phyloP scores from a whole-genome alignment of 2,113 vertebrate species.

The Procavia capensis region DNA sequence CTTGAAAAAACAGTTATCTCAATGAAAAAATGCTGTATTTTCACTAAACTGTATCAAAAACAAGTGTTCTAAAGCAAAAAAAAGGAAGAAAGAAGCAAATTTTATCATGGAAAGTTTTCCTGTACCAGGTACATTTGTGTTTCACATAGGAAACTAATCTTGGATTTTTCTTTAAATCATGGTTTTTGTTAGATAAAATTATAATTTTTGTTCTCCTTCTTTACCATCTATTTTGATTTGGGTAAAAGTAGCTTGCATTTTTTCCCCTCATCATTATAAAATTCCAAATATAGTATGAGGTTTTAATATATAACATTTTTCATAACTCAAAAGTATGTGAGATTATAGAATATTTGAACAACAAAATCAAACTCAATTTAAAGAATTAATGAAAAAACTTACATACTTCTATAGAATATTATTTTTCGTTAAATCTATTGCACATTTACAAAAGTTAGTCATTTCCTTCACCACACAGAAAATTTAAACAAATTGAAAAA shows the following conservation, averaged over 20 bases:
- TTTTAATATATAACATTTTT: conserved; percentile 41
- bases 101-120: conserved; percentile 31
- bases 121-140: background rate
- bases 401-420: background rate
- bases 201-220: background rate
- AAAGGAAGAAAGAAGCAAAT: background rate
- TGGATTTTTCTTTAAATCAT: background rate
- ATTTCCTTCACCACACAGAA: conserved; percentile 7
- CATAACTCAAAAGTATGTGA: background rate
- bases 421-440: background rate
- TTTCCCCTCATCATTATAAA: conserved; percentile 3
- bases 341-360: conserved; percentile 27
- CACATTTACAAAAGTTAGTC: conserved; percentile 41
- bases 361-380: background rate
- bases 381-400: conserved; percentile 17
- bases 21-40: conserved; percentile 35
- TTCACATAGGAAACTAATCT: background rate
- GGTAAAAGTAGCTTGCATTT: background rate
- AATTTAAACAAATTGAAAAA: background rate
- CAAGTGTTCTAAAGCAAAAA: conserved; percentile 7
- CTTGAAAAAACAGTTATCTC: conserved; percentile 54
- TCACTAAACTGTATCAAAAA: background rate
- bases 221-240: conserved; percentile 34
- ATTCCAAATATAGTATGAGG: background rate
- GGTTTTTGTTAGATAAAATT: conserved; percentile 18